phyloP scores from a whole-genome alignment of 2,888 invertebrate genomes.

The Ophion costatus region DNA sequence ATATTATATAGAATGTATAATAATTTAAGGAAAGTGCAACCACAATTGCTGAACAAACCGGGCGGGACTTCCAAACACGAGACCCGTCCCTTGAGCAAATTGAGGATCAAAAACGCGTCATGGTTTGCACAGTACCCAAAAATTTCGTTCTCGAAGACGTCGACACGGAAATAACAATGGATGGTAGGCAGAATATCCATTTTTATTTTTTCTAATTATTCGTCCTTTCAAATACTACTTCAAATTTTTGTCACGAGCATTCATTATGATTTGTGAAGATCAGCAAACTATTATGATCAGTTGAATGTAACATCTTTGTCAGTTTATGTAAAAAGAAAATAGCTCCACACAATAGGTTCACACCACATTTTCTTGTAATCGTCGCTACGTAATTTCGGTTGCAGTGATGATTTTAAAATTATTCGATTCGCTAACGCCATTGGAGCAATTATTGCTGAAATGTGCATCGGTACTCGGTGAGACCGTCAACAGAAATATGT shows the following conservation, averaged over 20 bases:
- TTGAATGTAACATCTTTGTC: too few species aligned
- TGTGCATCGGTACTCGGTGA: constrained; percentile 88
- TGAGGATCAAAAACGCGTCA: constrained; percentile 75
- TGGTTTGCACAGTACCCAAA: constrained; percentile 84
- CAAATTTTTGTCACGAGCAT: neutral
- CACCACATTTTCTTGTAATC: neutral
- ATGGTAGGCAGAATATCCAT: constrained; percentile 81
- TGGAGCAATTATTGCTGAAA: constrained; percentile 88
- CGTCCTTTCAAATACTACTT: neutral
- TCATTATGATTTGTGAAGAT: too few species aligned
- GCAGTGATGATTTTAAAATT: constrained; percentile 87
- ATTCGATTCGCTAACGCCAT: constrained; percentile 87
- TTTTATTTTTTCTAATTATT: neutral
- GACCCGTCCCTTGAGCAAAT: neutral
- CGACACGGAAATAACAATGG: constrained; percentile 85
- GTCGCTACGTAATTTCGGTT: constrained; percentile 56
- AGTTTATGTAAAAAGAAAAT: too few species aligned
- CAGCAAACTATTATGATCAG: too few species aligned
- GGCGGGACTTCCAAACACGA: neutral
- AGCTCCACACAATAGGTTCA: too few species aligned
- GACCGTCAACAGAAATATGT: constrained; percentile 86
- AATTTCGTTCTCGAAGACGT: constrained; percentile 85
- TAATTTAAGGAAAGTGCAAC: constrained; percentile 66
- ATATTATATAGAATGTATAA: too few species aligned
- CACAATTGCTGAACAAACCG: constrained; percentile 31